Percentiles rank a stretch among this genome's conserved stretches.
phyloP scores from a whole-genome alignment of 2,113 vertebrate genomes.

The Smithornis capensis region DNA sequence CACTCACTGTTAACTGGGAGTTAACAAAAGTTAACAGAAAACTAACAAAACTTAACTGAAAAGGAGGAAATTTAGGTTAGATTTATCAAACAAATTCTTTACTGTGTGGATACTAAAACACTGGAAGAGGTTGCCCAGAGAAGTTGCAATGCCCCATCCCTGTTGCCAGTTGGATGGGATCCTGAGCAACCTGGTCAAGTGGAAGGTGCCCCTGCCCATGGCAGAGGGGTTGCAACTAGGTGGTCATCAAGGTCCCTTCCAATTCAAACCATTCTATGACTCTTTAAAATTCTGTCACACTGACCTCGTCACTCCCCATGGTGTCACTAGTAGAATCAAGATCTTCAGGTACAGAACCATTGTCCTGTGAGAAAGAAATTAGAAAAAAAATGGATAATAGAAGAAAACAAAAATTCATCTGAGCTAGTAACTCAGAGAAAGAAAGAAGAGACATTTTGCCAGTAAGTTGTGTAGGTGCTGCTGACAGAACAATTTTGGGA shows the following conservation, averaged over 20 bases:
- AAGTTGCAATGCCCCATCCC: not conserved
- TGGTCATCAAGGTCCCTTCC: not conserved
- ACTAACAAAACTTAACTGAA: not conserved
- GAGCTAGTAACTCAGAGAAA: not conserved
- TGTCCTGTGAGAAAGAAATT: not conserved
- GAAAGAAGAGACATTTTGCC: not conserved
- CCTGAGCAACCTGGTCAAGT: not conserved
- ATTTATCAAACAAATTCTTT: not conserved
- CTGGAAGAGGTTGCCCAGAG: not conserved
- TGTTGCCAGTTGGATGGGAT: not conserved
- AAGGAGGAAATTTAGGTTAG: not conserved
- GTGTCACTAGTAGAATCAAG: not conserved
- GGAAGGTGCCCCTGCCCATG: not conserved
- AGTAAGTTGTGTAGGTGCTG: not conserved
- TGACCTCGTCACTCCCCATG: accelerated
- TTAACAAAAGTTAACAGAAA: not conserved
- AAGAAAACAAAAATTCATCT: not conserved
- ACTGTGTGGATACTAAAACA: not conserved
- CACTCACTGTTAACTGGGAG: not conserved
- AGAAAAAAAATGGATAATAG: not conserved
- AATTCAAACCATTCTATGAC: not conserved
- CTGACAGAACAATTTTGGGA: not conserved
- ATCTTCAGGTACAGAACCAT: not conserved
- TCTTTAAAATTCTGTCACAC: not conserved
- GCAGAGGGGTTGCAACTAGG: not conserved